Conservation (phyloP, 2,113 vertebrate species). For the Pachycephala philippinensis region DNA sequence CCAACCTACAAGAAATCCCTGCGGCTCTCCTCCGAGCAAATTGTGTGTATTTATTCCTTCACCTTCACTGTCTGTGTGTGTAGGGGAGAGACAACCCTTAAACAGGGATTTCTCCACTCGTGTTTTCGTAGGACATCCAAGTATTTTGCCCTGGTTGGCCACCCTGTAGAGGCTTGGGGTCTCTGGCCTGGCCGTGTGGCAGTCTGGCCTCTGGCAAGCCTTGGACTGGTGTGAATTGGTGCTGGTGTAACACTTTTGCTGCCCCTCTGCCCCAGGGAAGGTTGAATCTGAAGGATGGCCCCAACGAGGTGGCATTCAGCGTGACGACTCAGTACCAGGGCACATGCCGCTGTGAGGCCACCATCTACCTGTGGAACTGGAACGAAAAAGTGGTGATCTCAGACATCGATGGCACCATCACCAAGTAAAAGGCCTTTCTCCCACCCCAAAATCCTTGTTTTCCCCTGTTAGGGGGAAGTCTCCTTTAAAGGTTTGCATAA, state of each 20-base stretch:
- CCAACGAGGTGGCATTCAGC: slow-evolving; percentile 89
- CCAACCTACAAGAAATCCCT: slow-evolving; percentile 85
- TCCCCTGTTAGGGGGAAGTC: neutral
- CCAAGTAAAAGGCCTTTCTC: slow-evolving; percentile 79
- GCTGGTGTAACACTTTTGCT: neutral
- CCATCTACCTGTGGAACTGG: slow-evolving; percentile 95
- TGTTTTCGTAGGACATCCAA: neutral
- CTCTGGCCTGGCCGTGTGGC: neutral
- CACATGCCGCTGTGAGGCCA: slow-evolving; percentile 90
- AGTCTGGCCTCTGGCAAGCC: neutral
- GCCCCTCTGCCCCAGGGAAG: slow-evolving; percentile 61
- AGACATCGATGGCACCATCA: slow-evolving; percentile 96
- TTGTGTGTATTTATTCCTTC: slow-evolving; percentile 71
- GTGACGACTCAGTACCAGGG: slow-evolving; percentile 96
- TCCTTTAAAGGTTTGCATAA: neutral
- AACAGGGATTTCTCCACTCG: neutral
- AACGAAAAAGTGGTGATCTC: slow-evolving; percentile 91
- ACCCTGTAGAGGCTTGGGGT: neutral
- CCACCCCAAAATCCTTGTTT: neutral
- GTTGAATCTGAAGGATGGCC: slow-evolving; percentile 86
- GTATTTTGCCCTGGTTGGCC: neutral
- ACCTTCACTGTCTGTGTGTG: neutral
- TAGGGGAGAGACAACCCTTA: neutral
- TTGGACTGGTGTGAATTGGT: neutral
- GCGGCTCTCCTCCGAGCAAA: slow-evolving; percentile 86